Evolutionary conservation across 2,888 invertebrate genomes (phyloP).

Genomic region (Pristionchus arcanus): DNA sequence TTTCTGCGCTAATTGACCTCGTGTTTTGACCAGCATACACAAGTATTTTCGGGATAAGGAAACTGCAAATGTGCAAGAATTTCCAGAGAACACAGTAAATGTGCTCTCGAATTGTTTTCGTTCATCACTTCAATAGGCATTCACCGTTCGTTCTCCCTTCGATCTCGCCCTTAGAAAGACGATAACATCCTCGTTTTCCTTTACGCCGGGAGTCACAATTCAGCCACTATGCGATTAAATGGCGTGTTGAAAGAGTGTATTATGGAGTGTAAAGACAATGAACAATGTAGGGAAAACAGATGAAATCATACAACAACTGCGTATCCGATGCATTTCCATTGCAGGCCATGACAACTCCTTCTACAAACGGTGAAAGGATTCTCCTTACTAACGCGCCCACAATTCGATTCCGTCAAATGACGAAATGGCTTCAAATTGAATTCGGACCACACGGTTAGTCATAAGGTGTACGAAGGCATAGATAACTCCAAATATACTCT

Average conservation of each 20-base stretch:
- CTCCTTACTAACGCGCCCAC: slow-evolving; percentile 80
- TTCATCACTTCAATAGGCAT: background rate
- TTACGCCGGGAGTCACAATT: background rate
- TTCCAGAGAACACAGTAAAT: background rate
- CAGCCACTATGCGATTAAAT: background rate
- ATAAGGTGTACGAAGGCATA: too few species aligned
- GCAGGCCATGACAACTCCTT: slow-evolving; percentile 62
- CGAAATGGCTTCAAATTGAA: slow-evolving; percentile 80
- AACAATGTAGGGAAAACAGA: background rate
- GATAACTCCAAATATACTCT: too few species aligned
- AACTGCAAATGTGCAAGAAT: background rate
- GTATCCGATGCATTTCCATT: background rate
- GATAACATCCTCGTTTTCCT: background rate
- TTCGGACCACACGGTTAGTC: slow-evolving; percentile 80
- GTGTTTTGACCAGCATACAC: background rate
- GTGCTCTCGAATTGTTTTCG: background rate
- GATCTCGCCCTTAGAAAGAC: background rate
- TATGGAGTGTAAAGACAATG: background rate
- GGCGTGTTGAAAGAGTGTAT: background rate
- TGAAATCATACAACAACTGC: background rate
- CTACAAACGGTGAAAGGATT: slow-evolving; percentile 81
- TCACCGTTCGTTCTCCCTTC: background rate
- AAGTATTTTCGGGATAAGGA: background rate
- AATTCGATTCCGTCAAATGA: slow-evolving; percentile 81
- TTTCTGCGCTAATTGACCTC: background rate